Evolutionary conservation across 2,113 vertebrate genomes (phyloP).

Genomic region (Macaca fascicularis): DNA sequence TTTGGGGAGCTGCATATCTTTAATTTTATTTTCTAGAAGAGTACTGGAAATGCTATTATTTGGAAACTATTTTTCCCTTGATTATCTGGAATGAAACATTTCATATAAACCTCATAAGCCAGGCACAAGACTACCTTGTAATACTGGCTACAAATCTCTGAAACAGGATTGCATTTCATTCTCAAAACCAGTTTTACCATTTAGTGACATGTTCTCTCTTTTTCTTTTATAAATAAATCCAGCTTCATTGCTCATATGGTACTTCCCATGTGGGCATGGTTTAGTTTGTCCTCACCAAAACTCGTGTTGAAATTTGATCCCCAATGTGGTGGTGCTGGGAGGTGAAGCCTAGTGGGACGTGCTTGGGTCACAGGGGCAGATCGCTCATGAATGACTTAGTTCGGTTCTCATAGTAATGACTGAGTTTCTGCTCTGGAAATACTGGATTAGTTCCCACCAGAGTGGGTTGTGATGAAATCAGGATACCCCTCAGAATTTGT

Average conservation of each 20-base stretch:
- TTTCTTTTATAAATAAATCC: background rate
- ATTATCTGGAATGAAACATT: slow-evolving; percentile 15
- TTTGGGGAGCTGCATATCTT: background rate
- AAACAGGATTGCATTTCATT: slow-evolving; percentile 7
- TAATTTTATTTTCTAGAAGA: slow-evolving; percentile 15
- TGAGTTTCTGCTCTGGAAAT: background rate
- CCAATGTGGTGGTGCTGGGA: background rate
- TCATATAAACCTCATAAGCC: slow-evolving; percentile 24
- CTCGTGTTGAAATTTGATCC: background rate
- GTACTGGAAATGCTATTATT: background rate
- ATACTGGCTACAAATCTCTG: background rate
- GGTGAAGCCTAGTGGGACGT: background rate
- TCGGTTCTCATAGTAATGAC: background rate
- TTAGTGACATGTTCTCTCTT: background rate
- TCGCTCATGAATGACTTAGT: background rate
- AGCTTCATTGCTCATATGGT: background rate
- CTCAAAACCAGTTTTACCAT: background rate
- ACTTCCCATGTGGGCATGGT: background rate
- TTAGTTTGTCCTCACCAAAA: background rate
- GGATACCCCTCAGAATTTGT: background rate
- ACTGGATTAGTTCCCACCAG: background rate
- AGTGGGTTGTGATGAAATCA: background rate
- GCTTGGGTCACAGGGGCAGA: background rate
- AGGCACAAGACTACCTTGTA: background rate
- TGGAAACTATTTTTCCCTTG: background rate